phyloP scores from a whole-genome alignment of 2,888 invertebrate species.

The Amiota mariae region DNA sequence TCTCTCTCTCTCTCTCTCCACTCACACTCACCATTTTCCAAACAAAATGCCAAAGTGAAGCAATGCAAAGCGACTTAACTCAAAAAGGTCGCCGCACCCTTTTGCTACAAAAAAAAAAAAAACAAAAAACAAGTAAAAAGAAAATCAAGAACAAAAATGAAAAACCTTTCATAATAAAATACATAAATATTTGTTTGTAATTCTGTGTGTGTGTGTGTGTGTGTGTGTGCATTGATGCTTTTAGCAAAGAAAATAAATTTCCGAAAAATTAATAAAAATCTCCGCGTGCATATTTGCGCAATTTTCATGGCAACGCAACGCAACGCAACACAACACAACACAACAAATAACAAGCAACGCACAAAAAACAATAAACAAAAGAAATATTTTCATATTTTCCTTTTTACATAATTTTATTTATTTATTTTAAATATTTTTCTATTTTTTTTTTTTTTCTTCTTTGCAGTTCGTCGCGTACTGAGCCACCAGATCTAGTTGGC shows the following conservation, averaged over 20 bases:
- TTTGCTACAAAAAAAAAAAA: constrained; percentile 16
- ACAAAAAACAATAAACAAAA: constrained; percentile 1
- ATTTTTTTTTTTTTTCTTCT: constrained; percentile 35
- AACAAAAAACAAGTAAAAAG: not conserved
- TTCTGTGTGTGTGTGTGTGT: not conserved
- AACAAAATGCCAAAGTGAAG: not conserved
- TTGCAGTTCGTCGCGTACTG: constrained; percentile 84
- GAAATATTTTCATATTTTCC: constrained; percentile 28
- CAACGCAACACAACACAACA: no score
- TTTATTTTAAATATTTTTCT: constrained; percentile 39
- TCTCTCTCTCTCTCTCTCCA: not conserved
- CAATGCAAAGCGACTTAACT: not conserved
- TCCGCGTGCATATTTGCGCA: no score
- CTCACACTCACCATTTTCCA: not conserved
- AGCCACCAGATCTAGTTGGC: constrained; percentile 84
- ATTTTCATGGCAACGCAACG: no score
- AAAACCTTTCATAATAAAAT: constrained; percentile 14
- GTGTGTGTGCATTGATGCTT: not conserved
- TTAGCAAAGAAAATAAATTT: constrained; percentile 17
- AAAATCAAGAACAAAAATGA: not conserved
- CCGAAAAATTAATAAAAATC: not conserved
- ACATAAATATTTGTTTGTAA: constrained; percentile 5
- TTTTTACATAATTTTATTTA: not conserved
- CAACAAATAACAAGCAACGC: not conserved
- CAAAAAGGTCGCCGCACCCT: constrained; percentile 26